Evolutionary conservation across 64 coral and sea anemone genomes (phyloP).

Genomic region (Trachythela sp.): DNA sequence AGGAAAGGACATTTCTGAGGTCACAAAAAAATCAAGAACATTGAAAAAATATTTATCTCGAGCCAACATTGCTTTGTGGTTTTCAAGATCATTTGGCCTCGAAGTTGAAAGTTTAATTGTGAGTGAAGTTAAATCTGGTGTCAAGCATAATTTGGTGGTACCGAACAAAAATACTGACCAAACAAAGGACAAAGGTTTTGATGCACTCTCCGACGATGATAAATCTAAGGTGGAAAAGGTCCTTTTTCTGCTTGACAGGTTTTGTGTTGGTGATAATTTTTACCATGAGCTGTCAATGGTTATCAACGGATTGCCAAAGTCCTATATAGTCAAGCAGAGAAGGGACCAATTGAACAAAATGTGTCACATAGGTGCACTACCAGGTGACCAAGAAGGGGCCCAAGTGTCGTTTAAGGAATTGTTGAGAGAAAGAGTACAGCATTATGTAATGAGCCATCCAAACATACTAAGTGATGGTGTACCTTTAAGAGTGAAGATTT

Average conservation of each 20-base stretch:
- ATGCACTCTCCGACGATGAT: neutral
- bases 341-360: neutral
- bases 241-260: neutral
- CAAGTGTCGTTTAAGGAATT: neutral
- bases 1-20: neutral
- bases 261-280: neutral
- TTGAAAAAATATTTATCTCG: neutral
- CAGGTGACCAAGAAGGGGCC: neutral
- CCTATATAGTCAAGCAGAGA: neutral
- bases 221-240: neutral
- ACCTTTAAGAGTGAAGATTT: neutral
- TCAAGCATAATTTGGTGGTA: neutral
- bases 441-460: neutral
- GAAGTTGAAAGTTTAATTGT: neutral
- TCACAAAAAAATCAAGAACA: neutral
- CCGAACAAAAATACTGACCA: neutral
- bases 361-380: neutral
- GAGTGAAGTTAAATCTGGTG: neutral
- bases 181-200: neutral
- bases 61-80: neutral
- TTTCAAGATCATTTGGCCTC: neutral
- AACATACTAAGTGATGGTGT: neutral
- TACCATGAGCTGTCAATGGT: neutral
- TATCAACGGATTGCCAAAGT: neutral
- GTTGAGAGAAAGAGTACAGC: neutral